Evolutionary conservation across 2,113 vertebrate genomes (phyloP).

Genomic region (Capricornis sumatraensis): DNA sequence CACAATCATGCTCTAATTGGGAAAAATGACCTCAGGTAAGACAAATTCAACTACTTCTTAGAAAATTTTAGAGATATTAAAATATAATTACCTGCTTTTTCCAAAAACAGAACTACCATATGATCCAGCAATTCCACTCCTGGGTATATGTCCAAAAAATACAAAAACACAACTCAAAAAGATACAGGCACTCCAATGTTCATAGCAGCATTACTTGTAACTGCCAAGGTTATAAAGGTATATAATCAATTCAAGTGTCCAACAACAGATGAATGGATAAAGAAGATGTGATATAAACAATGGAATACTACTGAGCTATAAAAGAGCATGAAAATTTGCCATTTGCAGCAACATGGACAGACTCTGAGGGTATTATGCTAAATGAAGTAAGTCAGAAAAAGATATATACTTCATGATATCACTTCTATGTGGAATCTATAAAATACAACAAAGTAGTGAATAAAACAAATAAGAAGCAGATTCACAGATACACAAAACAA

Average conservation of each 20-base stretch:
- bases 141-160: background rate
- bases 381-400: background rate
- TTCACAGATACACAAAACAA: background rate
- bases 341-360: background rate
- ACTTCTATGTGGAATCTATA: background rate
- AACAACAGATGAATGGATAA: background rate
- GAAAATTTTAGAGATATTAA: slow-evolving; percentile 41
- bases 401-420: background rate
- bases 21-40: background rate
- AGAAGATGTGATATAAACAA: background rate
- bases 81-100: slow-evolving; percentile 73
- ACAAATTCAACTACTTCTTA: slow-evolving; percentile 26
- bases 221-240: background rate
- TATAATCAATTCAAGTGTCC: background rate
- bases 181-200: background rate
- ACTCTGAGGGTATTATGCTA: background rate
- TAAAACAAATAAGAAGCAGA: background rate
- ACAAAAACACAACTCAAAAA: background rate
- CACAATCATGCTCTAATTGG: background rate
- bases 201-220: background rate
- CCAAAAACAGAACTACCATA: background rate
- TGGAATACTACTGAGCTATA: background rate
- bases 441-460: background rate
- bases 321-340: background rate
- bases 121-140: background rate